phyloP scores from a whole-genome alignment of 2,113 vertebrate species.

The Sminthopsis crassicaudata region DNA sequence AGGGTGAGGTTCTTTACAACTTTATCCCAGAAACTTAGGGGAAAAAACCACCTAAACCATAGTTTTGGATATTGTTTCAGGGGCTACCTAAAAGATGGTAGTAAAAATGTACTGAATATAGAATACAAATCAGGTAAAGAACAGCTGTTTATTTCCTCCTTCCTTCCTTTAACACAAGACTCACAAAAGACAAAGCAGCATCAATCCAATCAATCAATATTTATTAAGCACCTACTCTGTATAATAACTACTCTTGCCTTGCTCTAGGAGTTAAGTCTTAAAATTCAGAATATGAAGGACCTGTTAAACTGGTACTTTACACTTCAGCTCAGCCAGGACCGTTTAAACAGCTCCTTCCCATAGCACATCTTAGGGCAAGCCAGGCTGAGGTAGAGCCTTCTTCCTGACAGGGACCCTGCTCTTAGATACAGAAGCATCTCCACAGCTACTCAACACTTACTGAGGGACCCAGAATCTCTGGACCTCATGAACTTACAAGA shows the following conservation, averaged over 20 bases:
- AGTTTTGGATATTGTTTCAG: background rate
- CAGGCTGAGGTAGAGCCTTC: background rate
- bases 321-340: background rate
- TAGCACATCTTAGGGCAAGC: background rate
- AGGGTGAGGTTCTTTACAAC: too few relatives aligned
- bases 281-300: background rate
- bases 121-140: background rate
- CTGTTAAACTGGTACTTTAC: background rate
- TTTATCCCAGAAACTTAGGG: background rate
- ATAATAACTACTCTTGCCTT: background rate
- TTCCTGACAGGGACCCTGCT: background rate
- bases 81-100: background rate
- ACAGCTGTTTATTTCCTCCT: background rate
- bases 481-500: background rate
- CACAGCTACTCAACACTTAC: background rate
- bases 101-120: background rate
- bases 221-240: background rate
- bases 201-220: background rate
- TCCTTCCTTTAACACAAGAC: background rate
- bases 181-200: background rate
- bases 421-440: background rate
- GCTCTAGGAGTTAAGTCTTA: background rate
- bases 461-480: background rate
- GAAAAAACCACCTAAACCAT: background rate
- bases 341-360: background rate